Evolutionary conservation across 2,113 vertebrate genomes (phyloP).

Genomic region (Tachysurus fulvidraco): DNA sequence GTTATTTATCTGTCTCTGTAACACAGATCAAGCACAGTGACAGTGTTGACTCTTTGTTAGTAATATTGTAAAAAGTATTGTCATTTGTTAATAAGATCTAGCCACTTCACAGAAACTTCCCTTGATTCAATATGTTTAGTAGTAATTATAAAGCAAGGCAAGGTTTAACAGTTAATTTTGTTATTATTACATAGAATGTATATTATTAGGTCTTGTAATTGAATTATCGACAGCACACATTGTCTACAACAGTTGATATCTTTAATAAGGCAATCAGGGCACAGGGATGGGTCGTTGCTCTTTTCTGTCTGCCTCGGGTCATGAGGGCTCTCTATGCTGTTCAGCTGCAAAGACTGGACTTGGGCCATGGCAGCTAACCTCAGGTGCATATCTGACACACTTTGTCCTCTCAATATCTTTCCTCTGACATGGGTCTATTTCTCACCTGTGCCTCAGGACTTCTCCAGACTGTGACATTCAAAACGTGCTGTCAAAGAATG

Average conservation of each 20-base stretch:
- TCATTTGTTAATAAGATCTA: neutral
- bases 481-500: slow-evolving; percentile 74
- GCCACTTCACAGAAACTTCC: neutral
- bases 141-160: neutral
- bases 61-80: neutral
- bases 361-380: slow-evolving; percentile 56
- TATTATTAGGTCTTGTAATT: neutral
- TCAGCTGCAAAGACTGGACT: slow-evolving; percentile 52
- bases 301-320: slow-evolving; percentile 48
- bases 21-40: neutral
- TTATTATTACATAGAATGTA: neutral
- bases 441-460: slow-evolving; percentile 60
- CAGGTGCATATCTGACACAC: slow-evolving; percentile 67
- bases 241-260: slow-evolving; percentile 33
- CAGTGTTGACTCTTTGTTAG: neutral
- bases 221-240: slow-evolving; percentile 43
- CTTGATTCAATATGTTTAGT: neutral
- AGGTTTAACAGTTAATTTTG: neutral
- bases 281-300: slow-evolving; percentile 51
- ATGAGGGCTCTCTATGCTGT: slow-evolving; percentile 41
- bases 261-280: slow-evolving; percentile 57
- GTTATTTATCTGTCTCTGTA: neutral
- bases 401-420: slow-evolving; percentile 67
- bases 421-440: slow-evolving; percentile 68
- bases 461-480: slow-evolving; percentile 64